phyloP scores from a whole-genome alignment of 2,113 vertebrate genomes.

The Cochlearius cochlearius region DNA sequence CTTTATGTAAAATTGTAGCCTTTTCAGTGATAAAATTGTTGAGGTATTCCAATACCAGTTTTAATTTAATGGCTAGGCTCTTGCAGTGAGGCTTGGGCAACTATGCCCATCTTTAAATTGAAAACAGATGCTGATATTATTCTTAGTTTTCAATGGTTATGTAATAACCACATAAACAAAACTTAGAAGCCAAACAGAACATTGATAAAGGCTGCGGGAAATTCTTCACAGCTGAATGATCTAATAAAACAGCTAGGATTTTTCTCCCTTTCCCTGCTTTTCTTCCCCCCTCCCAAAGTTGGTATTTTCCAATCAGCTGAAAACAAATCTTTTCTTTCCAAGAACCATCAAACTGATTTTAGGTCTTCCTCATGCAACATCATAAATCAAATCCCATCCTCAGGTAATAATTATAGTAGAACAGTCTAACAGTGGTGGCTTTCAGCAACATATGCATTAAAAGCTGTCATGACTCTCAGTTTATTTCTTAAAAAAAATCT shows the following conservation, averaged over 20 bases:
- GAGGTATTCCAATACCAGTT: background rate
- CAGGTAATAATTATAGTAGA: background rate
- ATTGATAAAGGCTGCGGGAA: background rate
- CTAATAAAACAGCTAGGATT: background rate
- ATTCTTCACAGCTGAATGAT: background rate
- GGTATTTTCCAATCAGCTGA: background rate
- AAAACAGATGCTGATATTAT: background rate
- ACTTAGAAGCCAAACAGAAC: background rate
- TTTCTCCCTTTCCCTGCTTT: background rate
- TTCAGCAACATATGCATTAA: background rate
- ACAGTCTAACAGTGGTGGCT: background rate
- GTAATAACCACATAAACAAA: background rate
- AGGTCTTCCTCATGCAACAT: background rate
- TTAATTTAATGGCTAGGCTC: background rate
- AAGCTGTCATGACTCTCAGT: background rate
- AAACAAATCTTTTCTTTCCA: background rate
- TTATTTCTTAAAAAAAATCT: background rate
- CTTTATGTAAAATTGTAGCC: background rate
- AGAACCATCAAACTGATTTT: background rate
- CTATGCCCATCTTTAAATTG: background rate
- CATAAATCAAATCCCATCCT: background rate
- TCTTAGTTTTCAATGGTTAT: background rate
- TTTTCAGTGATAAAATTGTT: background rate
- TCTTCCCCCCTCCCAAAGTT: background rate
- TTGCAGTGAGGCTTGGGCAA: background rate